Evolutionary conservation across 2,888 invertebrate genomes (phyloP), one percentile per base, ranked within the genome.

Genomic region (Drosophila algonquin): DNA sequence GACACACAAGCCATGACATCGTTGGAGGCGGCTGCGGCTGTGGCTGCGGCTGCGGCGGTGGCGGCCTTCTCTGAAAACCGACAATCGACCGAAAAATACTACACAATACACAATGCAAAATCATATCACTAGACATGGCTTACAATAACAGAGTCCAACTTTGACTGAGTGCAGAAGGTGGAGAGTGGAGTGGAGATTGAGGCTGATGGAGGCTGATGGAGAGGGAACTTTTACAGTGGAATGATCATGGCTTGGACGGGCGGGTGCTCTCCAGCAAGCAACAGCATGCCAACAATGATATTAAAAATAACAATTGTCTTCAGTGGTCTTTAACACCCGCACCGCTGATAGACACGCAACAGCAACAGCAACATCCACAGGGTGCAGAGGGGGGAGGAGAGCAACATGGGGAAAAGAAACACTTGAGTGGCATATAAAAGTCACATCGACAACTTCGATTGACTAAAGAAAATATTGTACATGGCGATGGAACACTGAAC

Each of bases 41-140:
- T 32, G 54, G 30, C 24, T 18, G 24, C 5, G 54, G 54, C 45
- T 50, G 21, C 16, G 40, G 40, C 27, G 12, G 45, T 6, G 54
- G 71, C 52, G 24, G 58, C 53, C 61, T 44, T 55, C 76, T 71
- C 74, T 67, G 71, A 68, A 68, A 71, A 47, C 71, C 60, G 62
- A 58, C 62, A 62, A 69, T 65, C 68, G 64, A 80, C 40, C 58
- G 72, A 50, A 62, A 71, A 60, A 71, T 62, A 69, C 76, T 63
- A 69, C 65, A 76, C 70, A 76, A 77, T 77, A 87, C 76, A 83
- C 79, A 83, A 83, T 88, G 87, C 79, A 84, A 87, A 83, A 89
- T 87, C 85, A 89, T 84, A 84, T 89, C 89, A 89, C 89, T 89
- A 89, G 89, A 89, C 87, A 77, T 87, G 89, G 87, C 87, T 87